These are phyloP conservation scores for Cyprinodon diabolis DNA, from an alignment of 2,797 vertebrate genomes.

Conservation along the genomic window DNA sequence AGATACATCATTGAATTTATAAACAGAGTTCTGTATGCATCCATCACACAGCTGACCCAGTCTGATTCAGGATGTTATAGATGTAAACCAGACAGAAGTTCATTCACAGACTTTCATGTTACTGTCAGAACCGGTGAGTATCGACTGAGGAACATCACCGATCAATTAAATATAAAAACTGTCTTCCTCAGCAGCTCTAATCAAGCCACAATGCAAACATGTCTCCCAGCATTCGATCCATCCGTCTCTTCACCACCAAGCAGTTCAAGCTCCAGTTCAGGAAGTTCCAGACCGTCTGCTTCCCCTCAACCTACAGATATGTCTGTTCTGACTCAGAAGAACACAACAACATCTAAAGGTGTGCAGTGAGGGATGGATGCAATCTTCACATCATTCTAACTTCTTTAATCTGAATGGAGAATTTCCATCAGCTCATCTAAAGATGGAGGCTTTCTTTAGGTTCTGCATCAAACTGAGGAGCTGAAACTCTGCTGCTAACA, in stretches of 20 bases:
- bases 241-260: not conserved
- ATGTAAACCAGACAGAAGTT: not conserved
- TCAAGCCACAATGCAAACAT: too few species aligned
- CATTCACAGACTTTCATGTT: not conserved
- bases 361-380: not conserved
- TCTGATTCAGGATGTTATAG: constrained; percentile 7
- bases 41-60: not conserved
- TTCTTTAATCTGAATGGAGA: not conserved
- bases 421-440: not conserved
- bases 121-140: not conserved
- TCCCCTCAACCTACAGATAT: not conserved
- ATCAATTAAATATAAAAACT: too few species aligned
- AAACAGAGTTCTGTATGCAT: not conserved
- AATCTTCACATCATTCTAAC: not conserved
- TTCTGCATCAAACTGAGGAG: too few species aligned
- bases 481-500: not conserved
- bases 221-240: not conserved
- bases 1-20: not conserved
- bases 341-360: not conserved
- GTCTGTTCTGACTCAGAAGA: not conserved
- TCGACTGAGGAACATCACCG: not conserved
- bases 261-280: not conserved
- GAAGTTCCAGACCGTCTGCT: not conserved
- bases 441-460: too few species aligned
- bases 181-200: too few species aligned